These are phyloP conservation scores for Mormyrus proboscirostris DNA, from an alignment of 2,797 vertebrate genomes.

Conservation along the genomic window DNA sequence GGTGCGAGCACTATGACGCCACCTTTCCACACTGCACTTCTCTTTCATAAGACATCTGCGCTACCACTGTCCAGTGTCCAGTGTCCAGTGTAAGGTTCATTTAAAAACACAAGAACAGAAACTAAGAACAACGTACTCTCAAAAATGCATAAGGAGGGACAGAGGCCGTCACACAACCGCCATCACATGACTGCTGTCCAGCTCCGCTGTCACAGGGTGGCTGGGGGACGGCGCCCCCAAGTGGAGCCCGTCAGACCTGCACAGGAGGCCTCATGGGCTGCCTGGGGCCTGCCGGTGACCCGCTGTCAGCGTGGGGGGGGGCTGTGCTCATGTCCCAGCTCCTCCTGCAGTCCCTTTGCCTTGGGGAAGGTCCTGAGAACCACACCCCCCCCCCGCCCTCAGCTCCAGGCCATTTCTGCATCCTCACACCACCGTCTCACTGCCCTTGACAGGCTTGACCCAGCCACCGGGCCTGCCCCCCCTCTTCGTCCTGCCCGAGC, in stretches of 20 bases:
- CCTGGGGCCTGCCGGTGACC: background rate
- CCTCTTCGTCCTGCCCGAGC: conserved; percentile 75
- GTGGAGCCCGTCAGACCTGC: too few species aligned
- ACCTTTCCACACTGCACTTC: conserved; percentile 14
- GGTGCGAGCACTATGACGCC: conserved; percentile 17
- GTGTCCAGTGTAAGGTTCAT: conserved; percentile 42
- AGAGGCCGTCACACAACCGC: background rate
- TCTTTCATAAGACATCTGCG: conserved; percentile 38
- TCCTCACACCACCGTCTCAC: conserved; percentile 78
- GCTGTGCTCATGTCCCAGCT: background rate
- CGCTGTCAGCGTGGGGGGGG: background rate
- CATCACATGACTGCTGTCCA: background rate
- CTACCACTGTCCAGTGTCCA: conserved; percentile 42
- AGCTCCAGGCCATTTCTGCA: background rate
- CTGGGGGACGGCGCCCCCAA: background rate
- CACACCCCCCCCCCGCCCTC: background rate
- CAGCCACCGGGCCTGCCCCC: conserved; percentile 79
- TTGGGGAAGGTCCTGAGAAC: background rate
- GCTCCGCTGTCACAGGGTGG: background rate
- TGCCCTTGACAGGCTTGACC: conserved; percentile 89
- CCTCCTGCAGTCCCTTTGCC: background rate
- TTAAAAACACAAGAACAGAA: conserved; percentile 39
- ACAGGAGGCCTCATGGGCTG: too few species aligned
- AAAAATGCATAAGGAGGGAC: conserved; percentile 30
- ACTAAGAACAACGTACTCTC: conserved; percentile 23